Conservation (phyloP, 2,113 vertebrate species). For the Willisornis vidua region DNA sequence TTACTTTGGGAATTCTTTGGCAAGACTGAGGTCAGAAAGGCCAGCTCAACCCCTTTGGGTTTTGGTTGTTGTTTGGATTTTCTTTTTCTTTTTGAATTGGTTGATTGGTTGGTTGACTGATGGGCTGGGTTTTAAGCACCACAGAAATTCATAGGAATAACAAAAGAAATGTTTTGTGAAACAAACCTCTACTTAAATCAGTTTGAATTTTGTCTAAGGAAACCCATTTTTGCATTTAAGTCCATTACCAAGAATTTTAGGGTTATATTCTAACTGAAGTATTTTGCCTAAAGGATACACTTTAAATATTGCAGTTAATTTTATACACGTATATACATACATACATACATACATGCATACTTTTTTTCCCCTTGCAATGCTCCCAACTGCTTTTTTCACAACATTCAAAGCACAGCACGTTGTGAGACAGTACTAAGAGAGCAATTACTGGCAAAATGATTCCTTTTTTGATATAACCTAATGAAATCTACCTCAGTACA, state of each 20-base stretch:
- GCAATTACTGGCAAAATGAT: not conserved
- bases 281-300: not conserved
- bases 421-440: not conserved
- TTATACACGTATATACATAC: not conserved
- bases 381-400: not conserved
- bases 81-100: not conserved
- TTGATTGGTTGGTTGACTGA: not conserved
- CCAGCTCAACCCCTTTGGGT: not conserved
- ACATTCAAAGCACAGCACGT: not conserved
- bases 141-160: not conserved
- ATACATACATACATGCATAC: not conserved
- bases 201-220: not conserved
- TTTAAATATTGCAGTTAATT: not conserved
- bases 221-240: not conserved
- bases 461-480: not conserved
- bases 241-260: not conserved
- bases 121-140: not conserved
- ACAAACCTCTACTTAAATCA: not conserved
- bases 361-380: not conserved
- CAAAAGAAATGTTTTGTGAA: not conserved
- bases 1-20: not conserved
- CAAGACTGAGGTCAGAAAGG: not conserved
- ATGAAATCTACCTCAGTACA: not conserved
- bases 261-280: not conserved
- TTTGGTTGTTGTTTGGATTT: no score